Conservation (phyloP, 2,797 vertebrate species). For the Acestrorhynchus altus region DNA sequence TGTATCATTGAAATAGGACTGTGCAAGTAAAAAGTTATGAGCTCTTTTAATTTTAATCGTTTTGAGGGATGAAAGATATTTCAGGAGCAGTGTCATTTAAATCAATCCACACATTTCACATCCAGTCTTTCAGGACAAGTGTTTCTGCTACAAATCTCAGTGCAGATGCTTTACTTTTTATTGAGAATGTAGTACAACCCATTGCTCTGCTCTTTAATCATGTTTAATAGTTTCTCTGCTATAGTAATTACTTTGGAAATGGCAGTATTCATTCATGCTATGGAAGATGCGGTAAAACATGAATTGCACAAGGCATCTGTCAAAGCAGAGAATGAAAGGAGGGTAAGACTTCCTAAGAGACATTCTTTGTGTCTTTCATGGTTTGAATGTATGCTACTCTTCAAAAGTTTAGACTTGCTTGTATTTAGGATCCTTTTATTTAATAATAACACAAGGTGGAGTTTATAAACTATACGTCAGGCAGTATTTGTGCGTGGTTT, state of each 20-base stretch:
- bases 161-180: constrained; percentile 6
- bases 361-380: constrained; percentile 10
- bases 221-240: constrained; percentile 59
- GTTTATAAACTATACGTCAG: too few species aligned
- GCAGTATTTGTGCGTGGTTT: too few species aligned
- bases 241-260: constrained; percentile 62
- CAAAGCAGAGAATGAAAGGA: constrained; percentile 21
- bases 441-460: too few species aligned
- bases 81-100: background rate
- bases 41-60: background rate
- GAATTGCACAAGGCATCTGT: constrained; percentile 33
- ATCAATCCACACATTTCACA: constrained; percentile 13
- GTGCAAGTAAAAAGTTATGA: background rate
- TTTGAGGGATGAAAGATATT: constrained; percentile 8
- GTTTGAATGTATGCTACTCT: background rate
- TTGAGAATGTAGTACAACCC: constrained; percentile 36
- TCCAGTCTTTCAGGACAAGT: constrained; percentile 23
- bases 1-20: background rate
- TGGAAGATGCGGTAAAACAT: background rate
- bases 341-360: background rate
- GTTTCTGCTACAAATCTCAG: constrained; percentile 9
- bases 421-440: too few species aligned
- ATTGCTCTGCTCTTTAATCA: constrained; percentile 63
- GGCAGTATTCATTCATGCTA: constrained; percentile 47
- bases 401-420: too few species aligned